Base-by-base conservation (phyloP, 1,140 invertebrate genomes). In the Ostrea denselamellosa region DNA sequence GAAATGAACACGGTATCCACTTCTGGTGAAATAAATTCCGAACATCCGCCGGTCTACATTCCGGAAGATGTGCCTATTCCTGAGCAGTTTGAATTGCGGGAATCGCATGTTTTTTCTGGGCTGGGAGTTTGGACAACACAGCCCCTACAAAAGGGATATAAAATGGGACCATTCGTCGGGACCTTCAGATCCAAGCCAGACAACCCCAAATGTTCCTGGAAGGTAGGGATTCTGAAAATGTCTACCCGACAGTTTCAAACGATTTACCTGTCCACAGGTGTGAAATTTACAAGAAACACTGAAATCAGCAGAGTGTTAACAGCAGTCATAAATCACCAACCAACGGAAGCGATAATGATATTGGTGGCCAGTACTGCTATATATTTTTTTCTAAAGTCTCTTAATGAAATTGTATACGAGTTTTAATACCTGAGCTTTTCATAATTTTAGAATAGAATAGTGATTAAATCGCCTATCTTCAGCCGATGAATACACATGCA, bases 31-130 rank as follows among this genome's bases (percentile, higher is more conserved):
- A n/a, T 54, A 54, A 83, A 54, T 19, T 54, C 85, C n/a, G 85
- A 86, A 52, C 68, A 86, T 14, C 68, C 68, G 10, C 85, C 85
- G 51, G 71, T 86, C 4, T 86, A 86, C 85, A 86, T 86, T 22
- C 85, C 85, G 52, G 85, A 86, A 28, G 85, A 86, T 54, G 81
- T 86, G 28, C 85, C 52, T 9, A 86, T 86, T 54, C 85, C 85
- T 22, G 77, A 86, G 9, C 65, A 81, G 65, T 86, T 86, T 34
- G 85, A 86, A 25, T 71, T 86, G 19, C 44, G 52, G 10, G 85
- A 86, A 53, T 86, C 85, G 1, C 65, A 56, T 51, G 77, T 54
- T 10, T 86, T 54, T 81, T 25, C 68, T 25, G 85, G 85, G 54
- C 85, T 86, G 17, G 85, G 85, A 14, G 85, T 86, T 0, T 86